phyloP scores from a whole-genome alignment of 2,888 invertebrate genomes.

The Uloborus plumipes region DNA sequence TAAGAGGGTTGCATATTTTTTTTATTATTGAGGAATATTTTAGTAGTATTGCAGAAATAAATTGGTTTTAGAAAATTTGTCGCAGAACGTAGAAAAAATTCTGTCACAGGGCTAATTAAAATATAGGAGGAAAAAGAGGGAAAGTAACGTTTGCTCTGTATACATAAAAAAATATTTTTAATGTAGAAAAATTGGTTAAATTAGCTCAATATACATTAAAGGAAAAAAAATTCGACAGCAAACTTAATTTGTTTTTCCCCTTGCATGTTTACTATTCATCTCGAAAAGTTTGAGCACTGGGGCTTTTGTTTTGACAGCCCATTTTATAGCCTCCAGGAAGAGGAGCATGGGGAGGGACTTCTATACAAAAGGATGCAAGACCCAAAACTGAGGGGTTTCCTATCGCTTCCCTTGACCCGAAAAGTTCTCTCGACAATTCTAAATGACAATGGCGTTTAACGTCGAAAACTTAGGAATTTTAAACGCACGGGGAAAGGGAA shows the following conservation, averaged over 20 bases:
- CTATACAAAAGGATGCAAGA: neutral
- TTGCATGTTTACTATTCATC: slow-evolving; percentile 6
- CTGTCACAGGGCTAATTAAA: too few relatives aligned
- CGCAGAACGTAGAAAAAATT: too few relatives aligned
- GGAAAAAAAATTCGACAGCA: neutral
- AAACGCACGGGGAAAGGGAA: slow-evolving; percentile 18
- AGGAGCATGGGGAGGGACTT: neutral
- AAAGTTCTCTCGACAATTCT: slow-evolving; percentile 15
- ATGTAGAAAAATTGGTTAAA: too few relatives aligned
- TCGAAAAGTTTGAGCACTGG: neutral
- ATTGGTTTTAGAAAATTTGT: too few relatives aligned
- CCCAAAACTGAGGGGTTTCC: neutral
- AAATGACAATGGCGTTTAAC: slow-evolving; percentile 13
- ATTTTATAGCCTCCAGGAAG: slow-evolving; percentile 8
- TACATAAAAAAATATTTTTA: too few relatives aligned
- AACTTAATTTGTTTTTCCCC: neutral
- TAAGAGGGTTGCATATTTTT: too few relatives aligned
- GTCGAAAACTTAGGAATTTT: slow-evolving; percentile 7
- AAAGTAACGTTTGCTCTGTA: too few relatives aligned
- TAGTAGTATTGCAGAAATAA: too few relatives aligned
- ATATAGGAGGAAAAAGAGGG: too few relatives aligned
- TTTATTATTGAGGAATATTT: too few relatives aligned
- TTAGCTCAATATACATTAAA: too few relatives aligned
- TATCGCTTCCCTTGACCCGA: slow-evolving; percentile 11
- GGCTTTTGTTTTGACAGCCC: slow-evolving; percentile 12